Percentiles rank a stretch among this genome's conserved stretches.
Evolutionary conservation across 2,888 invertebrate species (phyloP).

Genomic region (Malthinus flaveolus): DNA sequence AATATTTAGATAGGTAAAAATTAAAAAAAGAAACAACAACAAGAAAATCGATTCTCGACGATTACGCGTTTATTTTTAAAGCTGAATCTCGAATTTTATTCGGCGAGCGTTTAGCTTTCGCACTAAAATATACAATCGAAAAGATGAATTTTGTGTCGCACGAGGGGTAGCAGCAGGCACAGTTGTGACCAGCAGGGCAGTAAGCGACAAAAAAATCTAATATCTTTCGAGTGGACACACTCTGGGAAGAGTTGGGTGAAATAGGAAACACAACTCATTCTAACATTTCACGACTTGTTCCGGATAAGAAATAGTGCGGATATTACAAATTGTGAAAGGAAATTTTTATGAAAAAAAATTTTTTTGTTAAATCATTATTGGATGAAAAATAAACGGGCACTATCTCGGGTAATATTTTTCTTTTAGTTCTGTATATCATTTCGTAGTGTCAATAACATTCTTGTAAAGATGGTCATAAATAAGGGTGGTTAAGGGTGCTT

Average conservation of each 20-base stretch:
- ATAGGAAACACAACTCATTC: slow-evolving; percentile 48
- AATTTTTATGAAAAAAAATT: too few species aligned
- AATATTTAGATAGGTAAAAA: slow-evolving; percentile 35
- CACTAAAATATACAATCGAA: slow-evolving; percentile 49
- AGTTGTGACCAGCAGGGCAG: slow-evolving; percentile 38
- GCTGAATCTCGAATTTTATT: slow-evolving; percentile 1
- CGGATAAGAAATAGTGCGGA: slow-evolving; percentile 44
- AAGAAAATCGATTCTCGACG: too few species aligned
- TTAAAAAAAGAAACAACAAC: too few species aligned
- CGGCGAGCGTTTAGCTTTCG: slow-evolving; percentile 33
- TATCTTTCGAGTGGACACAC: slow-evolving; percentile 47
- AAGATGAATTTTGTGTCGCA: slow-evolving; percentile 50
- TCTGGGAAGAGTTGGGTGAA: slow-evolving; percentile 39
- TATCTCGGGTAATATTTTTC: slow-evolving; percentile 11
- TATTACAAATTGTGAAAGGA: slow-evolving; percentile 35
- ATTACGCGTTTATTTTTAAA: background rate
- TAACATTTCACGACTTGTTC: slow-evolving; percentile 50
- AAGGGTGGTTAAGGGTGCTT: slow-evolving; percentile 38
- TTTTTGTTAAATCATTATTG: slow-evolving; percentile 2
- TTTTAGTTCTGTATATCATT: slow-evolving; percentile 17
- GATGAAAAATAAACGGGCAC: slow-evolving; percentile 15
- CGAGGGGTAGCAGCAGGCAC: slow-evolving; percentile 50
- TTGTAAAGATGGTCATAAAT: slow-evolving; percentile 48
- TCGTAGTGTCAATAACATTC: slow-evolving; percentile 51
- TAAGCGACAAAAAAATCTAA: slow-evolving; percentile 46